Base-by-base conservation (phyloP, 2,797 vertebrate genomes). In the Sebastes trivittatus region DNA sequence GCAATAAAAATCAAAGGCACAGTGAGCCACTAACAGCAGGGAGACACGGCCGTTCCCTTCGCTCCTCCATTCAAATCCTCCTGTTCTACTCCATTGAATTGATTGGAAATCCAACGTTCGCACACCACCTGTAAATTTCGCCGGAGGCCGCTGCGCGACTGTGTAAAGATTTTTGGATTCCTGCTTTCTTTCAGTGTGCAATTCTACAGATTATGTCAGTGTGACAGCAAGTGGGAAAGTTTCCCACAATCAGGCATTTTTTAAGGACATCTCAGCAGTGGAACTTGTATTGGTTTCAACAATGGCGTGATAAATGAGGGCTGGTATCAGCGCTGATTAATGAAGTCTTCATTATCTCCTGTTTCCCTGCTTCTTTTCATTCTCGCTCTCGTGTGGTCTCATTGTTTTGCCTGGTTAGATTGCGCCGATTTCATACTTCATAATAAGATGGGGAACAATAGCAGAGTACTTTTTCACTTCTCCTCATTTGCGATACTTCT, bases 301-400 rank as follows among this genome's bases (percentile, higher is more conserved):
- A 90, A 90, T 74, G 85, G 78, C 69, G 1, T 89, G 87, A 93
- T 90, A 90, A 93, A 93, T n/a, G 86, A 87, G 81, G 65, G 72
- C 75, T 82, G 20, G 78, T 81, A 89, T 91, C 91, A 70, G 79
- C 34, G 1, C 90, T 92, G 91, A 93, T 94, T 91, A 95, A 93
- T 92, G 89, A 92, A 92, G 91, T 90, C 88, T 92, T 93, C 88
- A 92, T 94, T 92, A 93, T 94, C 88, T 90, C 70, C 85, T 80
- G 85, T 87, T 92, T 90, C 85, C 74, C 69, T 80, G 71, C 75
- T 78, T 62, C 86, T 85, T 87, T 87, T 91, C 85, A 62, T 74
- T 80, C 84, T 55, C 61, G 13, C 79, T 70, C 86, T 82, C 7
- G 25, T 81, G 82, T 68, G 49, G 64, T 70, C 79, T 89, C 83